Conservation (phyloP, 2,113 vertebrate genomes). For the Silurus meridionalis region DNA sequence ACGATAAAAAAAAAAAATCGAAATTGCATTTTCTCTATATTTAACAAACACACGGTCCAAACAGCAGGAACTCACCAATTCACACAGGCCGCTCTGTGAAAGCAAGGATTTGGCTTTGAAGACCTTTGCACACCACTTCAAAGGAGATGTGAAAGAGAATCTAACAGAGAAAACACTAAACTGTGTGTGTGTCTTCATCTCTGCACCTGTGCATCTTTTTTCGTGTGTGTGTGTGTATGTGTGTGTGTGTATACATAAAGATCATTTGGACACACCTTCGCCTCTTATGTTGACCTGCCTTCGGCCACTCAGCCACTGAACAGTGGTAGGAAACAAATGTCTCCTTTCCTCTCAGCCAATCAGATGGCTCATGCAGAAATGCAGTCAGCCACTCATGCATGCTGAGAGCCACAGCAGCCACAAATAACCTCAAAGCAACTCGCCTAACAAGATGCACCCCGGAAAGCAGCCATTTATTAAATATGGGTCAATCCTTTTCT, state of each 20-base stretch:
- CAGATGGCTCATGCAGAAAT: conserved; percentile 33
- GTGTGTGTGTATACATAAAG: conserved; percentile 32
- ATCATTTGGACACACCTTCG: conserved; percentile 42
- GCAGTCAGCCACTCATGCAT: conserved; percentile 49
- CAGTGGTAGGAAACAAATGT: conserved; percentile 48
- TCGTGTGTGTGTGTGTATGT: no score
- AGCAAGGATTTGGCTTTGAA: conserved; percentile 28
- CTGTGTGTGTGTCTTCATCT: not conserved
- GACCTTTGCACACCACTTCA: conserved; percentile 39
- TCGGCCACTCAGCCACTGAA: conserved; percentile 34
- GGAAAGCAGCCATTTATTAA: conserved; percentile 54
- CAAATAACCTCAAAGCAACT: conserved; percentile 53
- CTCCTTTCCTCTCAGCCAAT: conserved; percentile 52
- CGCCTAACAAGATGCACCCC: conserved; percentile 51
- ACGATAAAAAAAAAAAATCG: not conserved
- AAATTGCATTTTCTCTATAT: not conserved
- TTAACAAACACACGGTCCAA: not conserved
- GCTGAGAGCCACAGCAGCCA: conserved; percentile 38
- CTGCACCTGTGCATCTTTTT: conserved; percentile 24
- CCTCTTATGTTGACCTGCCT: conserved; percentile 40
- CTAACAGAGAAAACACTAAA: conserved; percentile 21
- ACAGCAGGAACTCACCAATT: conserved; percentile 46
- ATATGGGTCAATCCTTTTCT: conserved; percentile 58
- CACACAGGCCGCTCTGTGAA: conserved; percentile 10
- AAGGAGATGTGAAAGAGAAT: conserved; percentile 33